phyloP scores from a whole-genome alignment of 2,888 invertebrate genomes.

The Himalopsyche kuldschensis region DNA sequence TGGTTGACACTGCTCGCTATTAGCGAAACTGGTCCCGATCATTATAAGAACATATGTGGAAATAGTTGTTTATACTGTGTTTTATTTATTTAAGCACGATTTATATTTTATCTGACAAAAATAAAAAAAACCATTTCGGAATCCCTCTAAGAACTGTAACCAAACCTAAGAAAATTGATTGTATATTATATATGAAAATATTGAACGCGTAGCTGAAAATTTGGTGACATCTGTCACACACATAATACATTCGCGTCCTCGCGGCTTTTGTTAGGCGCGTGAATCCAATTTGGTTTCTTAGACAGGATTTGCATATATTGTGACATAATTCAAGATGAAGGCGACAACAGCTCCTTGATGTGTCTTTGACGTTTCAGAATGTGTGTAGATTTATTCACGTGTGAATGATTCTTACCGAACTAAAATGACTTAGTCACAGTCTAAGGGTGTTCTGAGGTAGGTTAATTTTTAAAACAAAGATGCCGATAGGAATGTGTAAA shows the following conservation, averaged over 20 bases:
- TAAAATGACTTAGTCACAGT: background rate
- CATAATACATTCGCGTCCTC: background rate
- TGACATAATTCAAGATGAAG: background rate
- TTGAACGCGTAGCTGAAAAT: background rate
- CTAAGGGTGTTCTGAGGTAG: background rate
- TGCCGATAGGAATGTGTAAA: too few species aligned
- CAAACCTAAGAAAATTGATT: too few species aligned
- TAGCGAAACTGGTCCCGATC: too few species aligned
- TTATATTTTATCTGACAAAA: too few species aligned
- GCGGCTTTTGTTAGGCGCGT: background rate
- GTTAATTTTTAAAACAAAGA: too few species aligned
- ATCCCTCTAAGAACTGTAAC: too few species aligned
- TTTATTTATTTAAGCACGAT: too few species aligned
- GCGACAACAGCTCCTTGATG: background rate
- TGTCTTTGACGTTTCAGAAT: background rate
- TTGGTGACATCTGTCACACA: background rate
- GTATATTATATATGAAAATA: too few species aligned
- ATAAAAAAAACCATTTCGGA: too few species aligned
- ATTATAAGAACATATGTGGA: too few species aligned
- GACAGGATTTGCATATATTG: background rate
- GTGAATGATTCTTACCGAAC: background rate
- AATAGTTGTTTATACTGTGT: too few species aligned
- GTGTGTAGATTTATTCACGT: background rate
- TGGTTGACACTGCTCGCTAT: too few species aligned
- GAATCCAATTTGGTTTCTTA: slow-evolving; percentile 1